Evolutionary conservation across 2,797 vertebrate species (phyloP).

Genomic region (Anomalospiza imberbis): DNA sequence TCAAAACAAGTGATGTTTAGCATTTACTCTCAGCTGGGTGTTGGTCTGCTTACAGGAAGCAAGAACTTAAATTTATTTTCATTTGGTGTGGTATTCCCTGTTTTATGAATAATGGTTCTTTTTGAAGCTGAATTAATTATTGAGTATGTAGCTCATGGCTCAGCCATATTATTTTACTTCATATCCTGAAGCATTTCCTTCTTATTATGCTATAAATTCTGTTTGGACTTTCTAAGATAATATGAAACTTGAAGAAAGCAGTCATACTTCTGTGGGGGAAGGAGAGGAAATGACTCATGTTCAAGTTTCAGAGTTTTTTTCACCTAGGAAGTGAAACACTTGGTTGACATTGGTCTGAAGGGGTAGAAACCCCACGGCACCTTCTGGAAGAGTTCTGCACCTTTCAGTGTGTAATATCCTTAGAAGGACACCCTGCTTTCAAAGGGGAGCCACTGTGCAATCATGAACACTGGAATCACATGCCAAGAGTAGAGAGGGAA

Average conservation of each 20-base stretch:
- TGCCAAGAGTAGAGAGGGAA: neutral
- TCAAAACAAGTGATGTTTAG: neutral
- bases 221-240: neutral
- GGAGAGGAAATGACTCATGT: neutral
- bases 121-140: neutral
- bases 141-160: neutral
- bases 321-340: neutral
- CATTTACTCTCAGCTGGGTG: neutral
- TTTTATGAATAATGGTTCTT: neutral
- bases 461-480: neutral
- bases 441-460: neutral
- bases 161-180: neutral
- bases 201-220: neutral
- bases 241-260: neutral
- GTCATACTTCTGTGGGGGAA: neutral
- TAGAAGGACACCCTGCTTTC: neutral
- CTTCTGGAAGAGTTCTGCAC: neutral
- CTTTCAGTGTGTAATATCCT: neutral
- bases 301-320: neutral
- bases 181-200: neutral
- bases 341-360: neutral
- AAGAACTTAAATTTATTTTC: constrained; percentile 1
- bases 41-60: neutral
- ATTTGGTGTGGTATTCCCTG: neutral
- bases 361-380: neutral